Conservation (phyloP, 2,888 invertebrate genomes). For the Willowsia nigromaculata region DNA sequence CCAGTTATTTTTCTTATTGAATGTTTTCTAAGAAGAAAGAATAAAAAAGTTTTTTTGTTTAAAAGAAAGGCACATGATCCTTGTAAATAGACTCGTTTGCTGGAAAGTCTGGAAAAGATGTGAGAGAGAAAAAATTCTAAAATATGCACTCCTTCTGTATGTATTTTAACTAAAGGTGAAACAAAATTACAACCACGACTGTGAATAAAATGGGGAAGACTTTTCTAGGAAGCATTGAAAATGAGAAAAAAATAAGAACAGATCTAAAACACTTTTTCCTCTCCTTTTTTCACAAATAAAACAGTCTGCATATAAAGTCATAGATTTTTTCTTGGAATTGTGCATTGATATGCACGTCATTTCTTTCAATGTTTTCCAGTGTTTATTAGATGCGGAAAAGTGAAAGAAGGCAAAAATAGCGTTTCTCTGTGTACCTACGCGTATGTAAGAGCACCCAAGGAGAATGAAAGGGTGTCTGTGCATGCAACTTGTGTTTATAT, state of each 20-base stretch:
- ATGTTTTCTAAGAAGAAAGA: background rate
- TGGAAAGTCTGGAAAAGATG: background rate
- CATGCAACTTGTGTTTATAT: conserved; percentile 52
- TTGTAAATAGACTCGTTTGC: conserved; percentile 38
- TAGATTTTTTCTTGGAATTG: background rate
- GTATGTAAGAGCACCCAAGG: conserved; percentile 38
- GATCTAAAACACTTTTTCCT: conserved; percentile 42
- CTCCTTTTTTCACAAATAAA: background rate
- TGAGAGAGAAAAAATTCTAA: background rate
- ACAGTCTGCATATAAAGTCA: too few relatives aligned
- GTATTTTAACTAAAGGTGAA: background rate
- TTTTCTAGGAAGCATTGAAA: background rate
- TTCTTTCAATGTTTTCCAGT: conserved; percentile 57
- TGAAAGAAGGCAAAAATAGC: background rate
- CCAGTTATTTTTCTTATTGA: background rate
- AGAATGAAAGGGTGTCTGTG: conserved; percentile 69
- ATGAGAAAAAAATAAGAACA: background rate
- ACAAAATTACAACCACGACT: background rate
- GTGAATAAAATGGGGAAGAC: background rate
- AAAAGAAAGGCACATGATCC: conserved; percentile 30
- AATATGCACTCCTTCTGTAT: background rate
- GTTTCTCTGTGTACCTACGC: background rate
- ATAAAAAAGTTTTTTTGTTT: background rate
- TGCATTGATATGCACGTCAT: conserved; percentile 65
- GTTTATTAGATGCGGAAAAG: conserved; percentile 63